Base-by-base conservation (phyloP, 2,888 invertebrate species). In the Hemaris fuciformis region DNA sequence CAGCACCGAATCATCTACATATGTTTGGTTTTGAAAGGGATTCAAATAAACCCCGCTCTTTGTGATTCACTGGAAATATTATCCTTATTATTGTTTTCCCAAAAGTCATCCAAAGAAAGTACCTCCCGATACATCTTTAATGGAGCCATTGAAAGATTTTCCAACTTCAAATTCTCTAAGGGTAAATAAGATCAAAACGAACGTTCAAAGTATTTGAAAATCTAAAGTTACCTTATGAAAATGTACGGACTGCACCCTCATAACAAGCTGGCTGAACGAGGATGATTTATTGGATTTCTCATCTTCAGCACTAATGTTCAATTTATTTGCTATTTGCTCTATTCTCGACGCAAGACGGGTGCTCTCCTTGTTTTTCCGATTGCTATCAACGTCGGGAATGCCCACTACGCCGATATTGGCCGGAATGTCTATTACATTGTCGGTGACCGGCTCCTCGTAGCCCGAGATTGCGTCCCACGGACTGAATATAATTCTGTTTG, bases 401-500 rank as follows among this genome's bases (percentile, higher is more conserved):
- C 72, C 76, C 73, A 76, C 72, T 69, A 77, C 67, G 67, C 73
- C 85, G 74, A 87, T 85, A 83, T 88, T 87, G 70, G 84, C 86
- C 27, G 89, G 90, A 80, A 91, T 87, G 80, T 91, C 91, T 83
- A 89, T 85, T 74, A 91, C 83, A 78, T 82, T 87, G 76, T 90
- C 90, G 72, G 91, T 91, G 67, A 84, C 89, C 42, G 87, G 74
- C 63, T 90, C 90, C 67, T 90, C 92, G 81, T 83, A 91, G 42
- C 89, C 88, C 62, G 91, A 86, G 76, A 91, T 85, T 77, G 92
- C 80, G 68, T 92, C 91, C 92, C 92, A 92, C 59, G 92, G 92
- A 81, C 91, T 92, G 82, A 92, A 92, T 87, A 92, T 92, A 81
- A 92, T 92, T 86, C 90, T 89, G 84, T 92, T 92, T 77, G 90